A percentile compares a stretch with the other conserved stretches of the same genome.
Evolutionary conservation across 2,797 vertebrate species (phyloP).

Genomic region (Numenius phaeopus): DNA sequence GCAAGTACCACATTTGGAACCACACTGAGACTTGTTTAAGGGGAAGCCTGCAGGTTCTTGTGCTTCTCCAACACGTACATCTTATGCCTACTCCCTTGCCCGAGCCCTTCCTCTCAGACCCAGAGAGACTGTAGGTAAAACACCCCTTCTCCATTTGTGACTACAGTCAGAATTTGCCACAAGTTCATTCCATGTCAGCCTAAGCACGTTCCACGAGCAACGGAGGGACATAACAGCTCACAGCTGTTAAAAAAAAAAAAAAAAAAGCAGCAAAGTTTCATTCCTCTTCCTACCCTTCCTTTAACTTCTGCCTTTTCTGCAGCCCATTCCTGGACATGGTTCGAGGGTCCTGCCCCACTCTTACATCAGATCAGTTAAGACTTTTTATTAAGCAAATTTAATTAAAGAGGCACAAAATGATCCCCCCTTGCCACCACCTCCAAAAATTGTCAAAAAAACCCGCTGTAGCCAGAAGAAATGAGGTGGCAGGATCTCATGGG

Average conservation of each 20-base stretch:
- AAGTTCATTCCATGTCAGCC: neutral
- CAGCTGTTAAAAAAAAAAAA: neutral
- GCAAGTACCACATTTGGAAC: neutral
- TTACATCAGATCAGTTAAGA: neutral
- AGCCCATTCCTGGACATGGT: neutral
- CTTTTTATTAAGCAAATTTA: neutral
- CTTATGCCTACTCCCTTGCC: too few species aligned
- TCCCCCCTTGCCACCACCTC: neutral
- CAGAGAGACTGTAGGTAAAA: neutral
- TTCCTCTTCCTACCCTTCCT: neutral
- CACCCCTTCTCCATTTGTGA: neutral
- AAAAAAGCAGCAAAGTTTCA: neutral
- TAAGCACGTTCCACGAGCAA: neutral
- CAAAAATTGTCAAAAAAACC: neutral
- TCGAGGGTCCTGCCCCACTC: neutral
- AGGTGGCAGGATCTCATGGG: neutral
- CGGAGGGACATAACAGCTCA: neutral
- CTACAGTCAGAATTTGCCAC: neutral
- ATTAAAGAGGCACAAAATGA: neutral
- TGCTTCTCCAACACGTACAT: neutral
- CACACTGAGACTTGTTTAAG: neutral
- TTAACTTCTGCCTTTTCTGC: neutral
- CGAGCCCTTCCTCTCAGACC: neutral
- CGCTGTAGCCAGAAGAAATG: neutral
- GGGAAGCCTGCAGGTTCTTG: neutral